Conservation (phyloP, 1,140 invertebrate species). For the Drosophila sp. region DNA sequence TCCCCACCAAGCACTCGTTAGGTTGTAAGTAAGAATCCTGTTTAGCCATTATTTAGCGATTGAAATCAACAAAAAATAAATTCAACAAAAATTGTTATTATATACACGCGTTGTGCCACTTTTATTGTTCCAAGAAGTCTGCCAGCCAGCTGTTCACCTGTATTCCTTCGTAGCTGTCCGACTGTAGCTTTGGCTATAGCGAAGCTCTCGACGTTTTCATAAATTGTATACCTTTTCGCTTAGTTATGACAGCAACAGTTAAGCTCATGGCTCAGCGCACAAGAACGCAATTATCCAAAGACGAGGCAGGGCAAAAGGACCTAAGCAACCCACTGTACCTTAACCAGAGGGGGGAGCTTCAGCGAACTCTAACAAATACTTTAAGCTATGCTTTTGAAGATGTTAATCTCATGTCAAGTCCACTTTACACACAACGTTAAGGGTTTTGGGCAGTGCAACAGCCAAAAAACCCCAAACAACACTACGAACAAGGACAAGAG, state of each 20-base stretch:
- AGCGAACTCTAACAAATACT: slow-evolving; percentile 81
- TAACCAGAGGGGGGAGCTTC: slow-evolving; percentile 58
- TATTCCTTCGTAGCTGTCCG: slow-evolving; percentile 44
- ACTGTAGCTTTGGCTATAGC: slow-evolving; percentile 18
- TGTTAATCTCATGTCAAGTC: slow-evolving; percentile 84
- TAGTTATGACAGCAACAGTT: slow-evolving; percentile 83
- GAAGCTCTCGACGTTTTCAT: slow-evolving; percentile 66
- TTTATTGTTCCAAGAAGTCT: slow-evolving; percentile 40
- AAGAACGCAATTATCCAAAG: slow-evolving; percentile 83
- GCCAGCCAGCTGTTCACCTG: slow-evolving; percentile 8
- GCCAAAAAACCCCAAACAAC: slow-evolving; percentile 32
- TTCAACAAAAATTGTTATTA: slow-evolving; percentile 76
- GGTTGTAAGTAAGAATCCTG: slow-evolving; percentile 57
- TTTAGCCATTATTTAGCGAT: slow-evolving; percentile 79
- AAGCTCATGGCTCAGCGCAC: slow-evolving; percentile 82
- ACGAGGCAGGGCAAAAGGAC: slow-evolving; percentile 50
- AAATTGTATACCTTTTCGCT: slow-evolving; percentile 81
- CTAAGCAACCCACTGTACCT: slow-evolving; percentile 41
- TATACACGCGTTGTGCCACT: slow-evolving; percentile 49
- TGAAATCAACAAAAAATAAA: slow-evolving; percentile 76
- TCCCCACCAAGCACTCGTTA: slow-evolving; percentile 62
- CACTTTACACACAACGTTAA: slow-evolving; percentile 83
- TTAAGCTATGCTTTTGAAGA: slow-evolving; percentile 84
- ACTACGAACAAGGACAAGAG: slow-evolving; percentile 62
- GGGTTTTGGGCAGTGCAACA: slow-evolving; percentile 54